Base-by-base conservation (phyloP, 2,113 vertebrate genomes). In the Chloroceryle aenea region DNA sequence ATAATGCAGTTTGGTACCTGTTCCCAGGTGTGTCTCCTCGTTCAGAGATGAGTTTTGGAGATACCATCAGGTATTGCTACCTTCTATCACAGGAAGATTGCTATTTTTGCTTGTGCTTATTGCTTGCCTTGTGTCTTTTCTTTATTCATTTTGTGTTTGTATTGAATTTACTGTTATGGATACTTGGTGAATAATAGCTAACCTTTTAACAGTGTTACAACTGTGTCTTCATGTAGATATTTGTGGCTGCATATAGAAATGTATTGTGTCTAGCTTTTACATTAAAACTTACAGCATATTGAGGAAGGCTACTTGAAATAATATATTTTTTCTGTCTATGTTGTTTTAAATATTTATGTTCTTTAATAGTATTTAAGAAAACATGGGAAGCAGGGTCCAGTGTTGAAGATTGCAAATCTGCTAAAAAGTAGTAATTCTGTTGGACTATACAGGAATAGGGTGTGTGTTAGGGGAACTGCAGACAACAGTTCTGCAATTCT, bases 1-100 rank as follows among this genome's bases (percentile, higher is more conserved):
- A 83, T 76, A 87, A 85, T 90, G 53, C 22, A 73, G 74, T 79
- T 89, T 87, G 17, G 43, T 91, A 85, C 38, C 85, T 87, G 36
- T 91, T 87, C 67, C 27, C 45, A 85, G 36, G 40, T 85, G 87
- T 45, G 29, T 82, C 69, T 71, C 47, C 76, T 50, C 66, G 42
- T 62, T 95, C 90, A 96, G 74, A 93, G 62, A 83, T 83, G 42
- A 87, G 32, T 87, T 93, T 87, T 91, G 75, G 71, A 87, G 87
- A 85, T 73, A 73, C 45, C 63, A 87, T 63, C 67, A 96, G 75
- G 45, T 94, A 80, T 66, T 96, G 38, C 72, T 77, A 20, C 90
- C 50, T 85, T 77, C 42, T 90, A 0, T 85, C 80, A 91, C 29
- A 87, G 32, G 75, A 76, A 58, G 45, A 53, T 69, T 79, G 36